Evolutionary conservation across 2,113 vertebrate species (phyloP), one percentile per base, ranked within the genome.

Genomic region (Dermatemys mawii): DNA sequence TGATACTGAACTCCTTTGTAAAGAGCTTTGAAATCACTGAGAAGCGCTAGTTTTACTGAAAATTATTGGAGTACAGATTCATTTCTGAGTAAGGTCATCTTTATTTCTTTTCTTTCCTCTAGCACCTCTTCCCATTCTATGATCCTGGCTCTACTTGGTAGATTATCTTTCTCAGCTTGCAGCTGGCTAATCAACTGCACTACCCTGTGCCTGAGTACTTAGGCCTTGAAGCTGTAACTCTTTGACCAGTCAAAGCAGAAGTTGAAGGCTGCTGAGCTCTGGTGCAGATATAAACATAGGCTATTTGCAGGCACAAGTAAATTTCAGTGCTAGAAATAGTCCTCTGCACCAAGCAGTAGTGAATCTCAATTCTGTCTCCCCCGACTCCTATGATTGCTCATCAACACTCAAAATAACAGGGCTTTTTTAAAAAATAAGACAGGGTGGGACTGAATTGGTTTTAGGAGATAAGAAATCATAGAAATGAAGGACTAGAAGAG

Each of bases 11-110:
- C 57, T 63, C 57, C 57, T 63, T 63, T 63, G 57, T 35, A 92
- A 95, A 94, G 78, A 88, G 87, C 76, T 78, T 3, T 53, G 94
- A 95, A 93, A 96, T 92, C 35, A 57, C 67, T 94, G 92, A 95
- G 2, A 83, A 83, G 46, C 87, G 35, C 70, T 3, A 6, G 4
- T 12, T 79, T 75, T 86, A 84, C 4, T 75, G 73, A 55, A 50
- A 93, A 38, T 12, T 87, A 87, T 13, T 87, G 14, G 3, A 89
- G 73, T 70, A 60, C 27, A 41, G 73, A 26, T 38, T 93, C 22
- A n/a, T 91, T n/a, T n/a, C 29, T 75, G 83, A 48, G 16, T 3
- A 63, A 46, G 19, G 32, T 54, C 84, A 14, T 53, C 38, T 87
- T 73, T 0, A 1, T 11, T 38, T 48, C 57, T 32, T 79, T 90